Base-by-base conservation (phyloP, 2,113 vertebrate genomes). In the Calonectris borealis region DNA sequence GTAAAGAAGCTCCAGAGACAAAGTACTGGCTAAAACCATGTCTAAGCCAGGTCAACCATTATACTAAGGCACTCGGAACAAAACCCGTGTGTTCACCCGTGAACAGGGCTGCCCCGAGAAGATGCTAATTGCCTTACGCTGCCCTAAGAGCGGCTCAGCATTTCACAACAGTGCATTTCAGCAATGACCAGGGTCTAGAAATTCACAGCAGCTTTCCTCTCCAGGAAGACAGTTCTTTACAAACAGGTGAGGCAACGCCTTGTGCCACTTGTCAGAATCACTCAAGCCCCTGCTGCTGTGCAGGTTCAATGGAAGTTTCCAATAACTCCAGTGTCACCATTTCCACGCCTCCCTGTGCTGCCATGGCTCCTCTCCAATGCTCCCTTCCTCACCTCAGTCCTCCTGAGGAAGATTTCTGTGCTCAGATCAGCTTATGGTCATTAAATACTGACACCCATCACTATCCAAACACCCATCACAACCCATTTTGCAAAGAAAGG, bases 61-160 rank as follows among this genome's bases (percentile, higher is more conserved):
- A 3, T 0, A 34, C 10, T 3, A 40, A 27, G 31, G 58, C 44
- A 34, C 26, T 10, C 1, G 7, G 29, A 55, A 81, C 24, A 51
- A 65, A 83, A n/a, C 16, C 54, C 0, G 0, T 15, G 40, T 1
- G 24, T 10, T 48, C 1, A 4, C 10, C 14, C 2, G 1, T 6
- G 58, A n/a, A 15, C 3, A 0, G 31, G 25, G 11, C 18, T 26
- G 71, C 21, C 71, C 25, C 0, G 0, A 46, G 38, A 44, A 49
- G 64, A 34, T 46, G 81, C 77, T 83, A 32, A 6, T 1, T 20
- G 44, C 70, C 36, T 52, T 4, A 38, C 0, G 1, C 42, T 19
- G 69, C 49, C 58, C 73, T 12, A 17, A 40, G 46, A 32, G 52
- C 0, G 1, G 4, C 29, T 42, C 76, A 24, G 64, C 52, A 72